A percentile compares a stretch with the other conserved stretches of the same genome.
Conservation (phyloP, 2,888 invertebrate species). For the Eudemis profundana region DNA sequence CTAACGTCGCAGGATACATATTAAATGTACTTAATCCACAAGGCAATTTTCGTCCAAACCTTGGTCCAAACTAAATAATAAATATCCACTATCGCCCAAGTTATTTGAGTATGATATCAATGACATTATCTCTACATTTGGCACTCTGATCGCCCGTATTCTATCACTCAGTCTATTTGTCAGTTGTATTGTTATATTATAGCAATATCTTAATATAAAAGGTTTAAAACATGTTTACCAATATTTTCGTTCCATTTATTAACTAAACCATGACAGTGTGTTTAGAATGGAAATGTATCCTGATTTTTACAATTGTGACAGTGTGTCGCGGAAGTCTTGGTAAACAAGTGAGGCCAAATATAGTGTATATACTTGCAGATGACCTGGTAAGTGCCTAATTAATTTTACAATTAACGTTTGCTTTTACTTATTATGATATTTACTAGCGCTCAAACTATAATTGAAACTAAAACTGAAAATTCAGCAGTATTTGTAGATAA, state of each 20-base stretch:
- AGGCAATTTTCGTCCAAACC: too few species aligned
- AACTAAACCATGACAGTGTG: constrained; percentile 7
- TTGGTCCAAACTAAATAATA: too few species aligned
- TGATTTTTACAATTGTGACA: constrained; percentile 6
- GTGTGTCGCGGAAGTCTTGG: constrained; percentile 32
- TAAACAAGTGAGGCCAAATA: constrained; percentile 82
- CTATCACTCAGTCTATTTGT: constrained; percentile 2
- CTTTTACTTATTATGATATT: too few species aligned
- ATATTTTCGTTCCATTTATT: neutral
- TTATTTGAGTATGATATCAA: neutral
- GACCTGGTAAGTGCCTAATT: constrained; percentile 88
- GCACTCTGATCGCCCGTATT: neutral
- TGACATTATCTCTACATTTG: constrained; percentile 15
- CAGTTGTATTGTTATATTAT: neutral
- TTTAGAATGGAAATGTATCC: neutral
- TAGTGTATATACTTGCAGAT: constrained; percentile 92
- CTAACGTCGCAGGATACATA: too few species aligned
- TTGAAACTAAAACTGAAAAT: too few species aligned
- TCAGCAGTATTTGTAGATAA: too few species aligned
- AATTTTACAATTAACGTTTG: too few species aligned
- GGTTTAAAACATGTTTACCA: too few species aligned
- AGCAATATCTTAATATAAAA: too few species aligned
- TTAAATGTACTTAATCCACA: too few species aligned
- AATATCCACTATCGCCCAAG: too few species aligned
- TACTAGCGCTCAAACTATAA: too few species aligned